Conservation (phyloP, 2,888 invertebrate species). For the Dynastes hyllus region DNA sequence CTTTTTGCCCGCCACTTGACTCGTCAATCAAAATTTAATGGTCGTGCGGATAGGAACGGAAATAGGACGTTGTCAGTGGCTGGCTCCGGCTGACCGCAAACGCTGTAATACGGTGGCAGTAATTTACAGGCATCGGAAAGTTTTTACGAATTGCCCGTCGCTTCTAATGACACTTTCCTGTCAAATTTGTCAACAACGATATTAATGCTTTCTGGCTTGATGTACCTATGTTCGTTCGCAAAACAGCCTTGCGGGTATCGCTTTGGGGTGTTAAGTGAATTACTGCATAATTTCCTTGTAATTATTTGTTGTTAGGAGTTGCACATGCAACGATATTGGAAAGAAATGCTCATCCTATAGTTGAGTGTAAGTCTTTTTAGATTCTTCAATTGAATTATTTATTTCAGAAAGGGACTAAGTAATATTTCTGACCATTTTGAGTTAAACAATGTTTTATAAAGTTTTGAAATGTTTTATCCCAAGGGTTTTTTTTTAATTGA, state of each 20-base stretch:
- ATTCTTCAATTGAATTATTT: no score
- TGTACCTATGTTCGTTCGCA: constrained; percentile 1
- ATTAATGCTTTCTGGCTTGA: constrained; percentile 42
- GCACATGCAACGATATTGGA: no score
- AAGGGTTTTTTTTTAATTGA: no score
- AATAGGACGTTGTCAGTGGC: constrained; percentile 49
- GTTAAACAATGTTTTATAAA: no score
- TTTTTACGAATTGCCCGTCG: constrained; percentile 46
- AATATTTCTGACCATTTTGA: no score
- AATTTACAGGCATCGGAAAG: constrained; percentile 45
- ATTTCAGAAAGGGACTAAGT: no score
- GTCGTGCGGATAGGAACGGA: constrained; percentile 55
- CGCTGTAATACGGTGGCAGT: constrained; percentile 40
- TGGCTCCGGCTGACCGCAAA: constrained; percentile 32
- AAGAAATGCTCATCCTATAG: no score
- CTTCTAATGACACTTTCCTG: constrained; percentile 40
- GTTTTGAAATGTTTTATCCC: no score
- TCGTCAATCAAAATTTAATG: constrained; percentile 58
- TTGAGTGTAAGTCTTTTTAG: no score
- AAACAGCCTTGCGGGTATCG: not conserved
- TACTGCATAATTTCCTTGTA: not conserved
- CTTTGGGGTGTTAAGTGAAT: not conserved
- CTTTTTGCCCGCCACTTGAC: constrained; percentile 58
- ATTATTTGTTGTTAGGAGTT: not conserved
- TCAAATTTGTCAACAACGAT: constrained; percentile 45